phyloP scores from a whole-genome alignment of 1,140 invertebrate species.

The Rhyzopertha dominica region DNA sequence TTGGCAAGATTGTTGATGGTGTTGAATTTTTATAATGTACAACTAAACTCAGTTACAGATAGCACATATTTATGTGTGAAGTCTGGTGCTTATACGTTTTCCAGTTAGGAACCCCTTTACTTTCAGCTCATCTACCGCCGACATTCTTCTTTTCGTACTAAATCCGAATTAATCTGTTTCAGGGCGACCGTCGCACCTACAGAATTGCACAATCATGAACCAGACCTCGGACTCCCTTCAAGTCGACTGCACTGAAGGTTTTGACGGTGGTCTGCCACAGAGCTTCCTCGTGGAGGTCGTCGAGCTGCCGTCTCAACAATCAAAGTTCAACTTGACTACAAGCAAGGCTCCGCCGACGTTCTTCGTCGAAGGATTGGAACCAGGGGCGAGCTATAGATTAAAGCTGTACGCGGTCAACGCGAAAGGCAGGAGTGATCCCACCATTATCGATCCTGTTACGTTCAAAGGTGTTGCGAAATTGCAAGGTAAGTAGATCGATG shows the following conservation, averaged over 20 bases:
- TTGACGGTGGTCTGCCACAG: conserved; percentile 78
- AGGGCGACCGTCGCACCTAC: conserved; percentile 79
- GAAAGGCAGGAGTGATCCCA: conserved; percentile 76
- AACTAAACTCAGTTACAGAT: no score
- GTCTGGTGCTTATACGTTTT: no score
- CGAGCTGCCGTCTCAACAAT: conserved; percentile 52
- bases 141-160: no score
- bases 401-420: conserved; percentile 77
- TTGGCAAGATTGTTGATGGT: no score
- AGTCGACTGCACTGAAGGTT: conserved; percentile 75
- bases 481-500: conserved; percentile 60
- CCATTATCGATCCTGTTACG: conserved; percentile 75
- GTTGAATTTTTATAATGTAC: no score
- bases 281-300: conserved; percentile 73
- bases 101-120: no score
- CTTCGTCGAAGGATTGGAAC: conserved; percentile 69
- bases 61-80: no score
- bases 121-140: no score
- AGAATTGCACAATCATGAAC: conserved; percentile 85
- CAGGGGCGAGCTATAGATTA: conserved; percentile 69
- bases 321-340: conserved; percentile 35
- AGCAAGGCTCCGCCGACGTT: conserved; percentile 61
- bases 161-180: conserved; percentile 38
- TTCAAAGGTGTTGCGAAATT: conserved; percentile 71
- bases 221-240: conserved; percentile 75